Evolutionary conservation across 1,140 invertebrate genomes (phyloP).

Genomic region (Zophobas morio): DNA sequence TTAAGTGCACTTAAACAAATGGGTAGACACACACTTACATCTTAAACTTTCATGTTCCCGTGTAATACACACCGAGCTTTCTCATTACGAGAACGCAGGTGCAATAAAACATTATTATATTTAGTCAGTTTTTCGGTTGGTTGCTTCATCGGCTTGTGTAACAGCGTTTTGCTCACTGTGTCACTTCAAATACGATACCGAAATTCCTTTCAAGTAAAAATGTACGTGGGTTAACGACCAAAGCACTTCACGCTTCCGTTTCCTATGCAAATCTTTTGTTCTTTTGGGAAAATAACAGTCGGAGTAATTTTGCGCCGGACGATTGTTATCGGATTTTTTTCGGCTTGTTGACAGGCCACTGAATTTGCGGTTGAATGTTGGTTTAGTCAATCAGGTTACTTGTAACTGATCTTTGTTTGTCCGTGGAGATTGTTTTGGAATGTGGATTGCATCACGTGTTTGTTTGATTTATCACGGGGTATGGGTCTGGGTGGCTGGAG

Average conservation of each 20-base stretch:
- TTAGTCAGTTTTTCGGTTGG: neutral
- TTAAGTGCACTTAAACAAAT: slow-evolving; percentile 23
- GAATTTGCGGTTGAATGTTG: neutral
- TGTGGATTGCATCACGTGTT: neutral
- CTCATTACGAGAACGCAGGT: neutral
- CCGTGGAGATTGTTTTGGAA: neutral
- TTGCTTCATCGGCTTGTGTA: neutral
- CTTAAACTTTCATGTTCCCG: slow-evolving; percentile 22
- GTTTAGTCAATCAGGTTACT: neutral
- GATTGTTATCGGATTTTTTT: slow-evolving; percentile 18
- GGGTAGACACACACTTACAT: slow-evolving; percentile 19
- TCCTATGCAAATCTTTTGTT: slow-evolving; percentile 43
- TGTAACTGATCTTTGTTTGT: neutral
- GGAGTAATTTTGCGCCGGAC: slow-evolving; percentile 13
- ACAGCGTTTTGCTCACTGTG: neutral
- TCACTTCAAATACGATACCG: slow-evolving; percentile 5
- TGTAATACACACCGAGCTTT: slow-evolving; percentile 18
- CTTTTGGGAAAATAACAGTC: slow-evolving; percentile 32
- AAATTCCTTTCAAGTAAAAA: slow-evolving; percentile 23
- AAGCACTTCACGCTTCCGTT: slow-evolving; percentile 37
- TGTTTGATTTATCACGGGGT: neutral
- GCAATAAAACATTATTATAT: slow-evolving; percentile 7
- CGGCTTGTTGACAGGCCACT: slow-evolving; percentile 7
- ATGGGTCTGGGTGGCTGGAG: too few relatives aligned
- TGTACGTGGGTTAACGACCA: slow-evolving; percentile 28